These are phyloP conservation scores for Sterna hirundo DNA, from an alignment of 2,113 vertebrate species.

Conservation along the genomic window DNA sequence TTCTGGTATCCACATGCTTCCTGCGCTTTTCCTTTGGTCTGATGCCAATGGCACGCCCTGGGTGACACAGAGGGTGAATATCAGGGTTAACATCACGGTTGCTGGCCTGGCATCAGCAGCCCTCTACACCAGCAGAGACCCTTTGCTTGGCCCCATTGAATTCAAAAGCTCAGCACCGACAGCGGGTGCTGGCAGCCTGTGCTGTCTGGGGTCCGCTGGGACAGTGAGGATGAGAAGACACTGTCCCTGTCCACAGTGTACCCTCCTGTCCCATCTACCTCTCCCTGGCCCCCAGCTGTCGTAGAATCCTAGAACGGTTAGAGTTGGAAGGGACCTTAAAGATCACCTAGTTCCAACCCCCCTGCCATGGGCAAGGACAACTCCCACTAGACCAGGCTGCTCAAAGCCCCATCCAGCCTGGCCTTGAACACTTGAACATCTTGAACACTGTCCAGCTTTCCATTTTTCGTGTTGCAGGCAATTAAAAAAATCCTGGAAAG, in stretches of 20 bases:
- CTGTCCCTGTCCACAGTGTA: background rate
- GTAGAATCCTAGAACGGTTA: background rate
- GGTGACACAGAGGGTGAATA: background rate
- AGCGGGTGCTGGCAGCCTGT: background rate
- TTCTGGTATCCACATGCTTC: background rate
- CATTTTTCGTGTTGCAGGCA: background rate
- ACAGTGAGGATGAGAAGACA: background rate
- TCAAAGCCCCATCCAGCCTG: background rate
- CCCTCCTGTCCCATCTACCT: background rate
- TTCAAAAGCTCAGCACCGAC: background rate
- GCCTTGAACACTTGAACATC: background rate
- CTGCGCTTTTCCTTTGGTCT: background rate
- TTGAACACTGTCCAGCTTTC: background rate
- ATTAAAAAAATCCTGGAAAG: background rate
- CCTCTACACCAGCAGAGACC: background rate
- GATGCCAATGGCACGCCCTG: fast-evolving
- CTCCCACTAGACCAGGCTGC: background rate
- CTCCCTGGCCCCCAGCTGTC: background rate
- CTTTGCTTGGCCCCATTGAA: background rate
- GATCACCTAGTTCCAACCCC: background rate
- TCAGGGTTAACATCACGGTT: background rate
- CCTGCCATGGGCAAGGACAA: background rate
- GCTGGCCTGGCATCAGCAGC: background rate
- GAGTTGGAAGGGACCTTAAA: background rate
- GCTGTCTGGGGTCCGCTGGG: background rate